A percentile compares a stretch with the other conserved stretches of the same genome.
Conservation (phyloP, 1,140 invertebrate species). For the Bombus terrestris region DNA sequence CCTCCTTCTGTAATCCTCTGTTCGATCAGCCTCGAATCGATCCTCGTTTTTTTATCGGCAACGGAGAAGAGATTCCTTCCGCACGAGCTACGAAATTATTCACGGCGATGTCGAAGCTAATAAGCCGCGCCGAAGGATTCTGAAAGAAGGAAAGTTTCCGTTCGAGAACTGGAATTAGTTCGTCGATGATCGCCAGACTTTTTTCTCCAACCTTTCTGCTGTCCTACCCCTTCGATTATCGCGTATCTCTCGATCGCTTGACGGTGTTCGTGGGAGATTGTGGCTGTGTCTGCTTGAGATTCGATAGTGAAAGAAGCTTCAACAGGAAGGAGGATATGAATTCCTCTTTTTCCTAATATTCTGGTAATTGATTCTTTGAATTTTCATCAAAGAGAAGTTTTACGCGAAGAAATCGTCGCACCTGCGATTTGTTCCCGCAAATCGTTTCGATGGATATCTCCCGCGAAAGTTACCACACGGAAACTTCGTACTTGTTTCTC, state of each 20-base stretch:
- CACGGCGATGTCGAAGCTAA: constrained; percentile 10
- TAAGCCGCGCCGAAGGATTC: constrained; percentile 21
- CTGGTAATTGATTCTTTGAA: not conserved
- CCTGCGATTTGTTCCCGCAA: not conserved
- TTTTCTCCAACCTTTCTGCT: not conserved
- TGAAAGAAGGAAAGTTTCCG: not conserved
- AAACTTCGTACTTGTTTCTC: not conserved
- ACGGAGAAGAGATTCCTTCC: not conserved
- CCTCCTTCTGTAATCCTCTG: too few relatives aligned
- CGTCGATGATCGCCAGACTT: not conserved
- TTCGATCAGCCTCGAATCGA: not conserved
- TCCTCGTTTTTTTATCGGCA: not conserved
- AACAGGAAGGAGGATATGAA: not conserved
- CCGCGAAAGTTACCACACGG: not conserved
- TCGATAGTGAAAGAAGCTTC: not conserved
- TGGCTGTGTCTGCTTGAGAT: not conserved
- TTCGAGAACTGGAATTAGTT: not conserved
- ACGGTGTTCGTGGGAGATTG: not conserved
- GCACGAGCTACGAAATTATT: constrained; percentile 33
- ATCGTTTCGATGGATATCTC: not conserved
- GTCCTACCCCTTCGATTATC: not conserved
- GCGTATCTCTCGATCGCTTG: not conserved
- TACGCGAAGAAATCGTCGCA: not conserved
- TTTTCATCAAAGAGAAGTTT: not conserved
- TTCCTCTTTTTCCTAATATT: not conserved